phyloP scores from a whole-genome alignment of 1,140 invertebrate species.

The Drosophila sucinea region DNA sequence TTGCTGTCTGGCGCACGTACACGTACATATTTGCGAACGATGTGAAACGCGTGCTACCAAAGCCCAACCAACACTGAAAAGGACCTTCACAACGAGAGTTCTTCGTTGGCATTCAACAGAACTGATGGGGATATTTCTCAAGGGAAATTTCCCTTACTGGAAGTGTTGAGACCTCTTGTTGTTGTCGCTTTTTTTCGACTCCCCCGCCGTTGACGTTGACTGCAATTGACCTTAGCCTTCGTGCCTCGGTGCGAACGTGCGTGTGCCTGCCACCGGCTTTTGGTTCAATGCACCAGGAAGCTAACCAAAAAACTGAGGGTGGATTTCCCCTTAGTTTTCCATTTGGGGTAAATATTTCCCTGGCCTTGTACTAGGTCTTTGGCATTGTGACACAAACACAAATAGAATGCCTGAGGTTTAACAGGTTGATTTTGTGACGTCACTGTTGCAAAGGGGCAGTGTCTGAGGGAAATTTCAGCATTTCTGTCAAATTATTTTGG shows the following conservation, averaged over 20 bases:
- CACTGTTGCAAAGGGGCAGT: conserved; percentile 41
- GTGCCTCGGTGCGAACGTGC: neutral
- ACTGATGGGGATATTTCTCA: conserved; percentile 15
- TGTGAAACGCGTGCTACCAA: conserved; percentile 61
- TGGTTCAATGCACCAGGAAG: conserved; percentile 63
- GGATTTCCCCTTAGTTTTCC: conserved; percentile 18
- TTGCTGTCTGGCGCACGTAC: conserved; percentile 11
- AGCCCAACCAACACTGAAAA: conserved; percentile 66
- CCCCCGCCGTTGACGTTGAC: conserved; percentile 29
- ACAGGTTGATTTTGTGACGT: conserved; percentile 72
- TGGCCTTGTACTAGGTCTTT: conserved; percentile 34
- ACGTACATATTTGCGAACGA: conserved; percentile 6
- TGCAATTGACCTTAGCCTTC: conserved; percentile 81
- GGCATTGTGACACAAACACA: neutral
- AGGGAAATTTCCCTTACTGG: conserved; percentile 66
- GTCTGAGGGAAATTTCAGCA: conserved; percentile 5
- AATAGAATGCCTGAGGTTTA: conserved; percentile 34
- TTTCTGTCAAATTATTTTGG: conserved; percentile 7
- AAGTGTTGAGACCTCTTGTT: conserved; percentile 28
- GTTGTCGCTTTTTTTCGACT: neutral
- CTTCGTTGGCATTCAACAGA: conserved; percentile 43
- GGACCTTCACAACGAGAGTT: conserved; percentile 28
- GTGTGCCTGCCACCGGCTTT: conserved; percentile 47
- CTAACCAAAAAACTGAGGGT: conserved; percentile 12
- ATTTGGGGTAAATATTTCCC: conserved; percentile 22